Percentiles rank a stretch among this genome's conserved stretches.
These are phyloP conservation scores for Dipodomys stephensi DNA, from an alignment of 2,113 vertebrate species.

Conservation along the genomic window DNA sequence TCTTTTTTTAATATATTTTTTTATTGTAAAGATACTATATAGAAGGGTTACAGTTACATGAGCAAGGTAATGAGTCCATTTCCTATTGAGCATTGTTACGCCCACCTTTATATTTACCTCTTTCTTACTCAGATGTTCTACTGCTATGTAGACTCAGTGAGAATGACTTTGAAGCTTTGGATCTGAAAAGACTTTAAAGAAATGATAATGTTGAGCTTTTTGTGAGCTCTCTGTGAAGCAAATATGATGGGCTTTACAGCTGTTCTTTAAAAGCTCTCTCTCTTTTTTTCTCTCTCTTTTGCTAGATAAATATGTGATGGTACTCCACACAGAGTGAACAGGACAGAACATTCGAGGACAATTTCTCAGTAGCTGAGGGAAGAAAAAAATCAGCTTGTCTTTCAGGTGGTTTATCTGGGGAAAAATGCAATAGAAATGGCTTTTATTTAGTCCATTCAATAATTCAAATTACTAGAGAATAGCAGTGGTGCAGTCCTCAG, in stretches of 20 bases:
- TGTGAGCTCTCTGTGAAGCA: conserved; percentile 36
- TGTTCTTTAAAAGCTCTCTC: conserved; percentile 83
- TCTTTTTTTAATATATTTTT: not conserved
- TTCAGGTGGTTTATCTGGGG: conserved; percentile 81
- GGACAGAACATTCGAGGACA: conserved; percentile 83
- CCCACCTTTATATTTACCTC: not conserved
- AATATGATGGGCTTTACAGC: conserved; percentile 81
- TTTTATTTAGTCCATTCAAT: conserved; percentile 86
- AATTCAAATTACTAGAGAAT: conserved; percentile 86
- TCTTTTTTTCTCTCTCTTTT: conserved; percentile 33
- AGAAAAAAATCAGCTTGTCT: conserved; percentile 86
- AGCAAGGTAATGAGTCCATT: too few species aligned
- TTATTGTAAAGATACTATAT: too few species aligned
- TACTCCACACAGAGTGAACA: conserved; percentile 74
- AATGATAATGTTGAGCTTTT: conserved; percentile 56
- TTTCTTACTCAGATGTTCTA: not conserved
- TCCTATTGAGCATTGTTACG: too few species aligned
- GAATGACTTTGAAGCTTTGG: not conserved
- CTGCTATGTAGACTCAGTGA: not conserved
- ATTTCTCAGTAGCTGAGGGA: conserved; percentile 81
- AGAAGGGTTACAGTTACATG: too few species aligned
- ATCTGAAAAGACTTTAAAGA: conserved; percentile 29
- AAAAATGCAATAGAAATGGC: conserved; percentile 73
- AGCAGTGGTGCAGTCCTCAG: conserved; percentile 73
- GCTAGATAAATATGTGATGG: conserved; percentile 81